phyloP scores from a whole-genome alignment of 35 echinoderm and acorn worm genomes.

The Lytechinus variegatus region DNA sequence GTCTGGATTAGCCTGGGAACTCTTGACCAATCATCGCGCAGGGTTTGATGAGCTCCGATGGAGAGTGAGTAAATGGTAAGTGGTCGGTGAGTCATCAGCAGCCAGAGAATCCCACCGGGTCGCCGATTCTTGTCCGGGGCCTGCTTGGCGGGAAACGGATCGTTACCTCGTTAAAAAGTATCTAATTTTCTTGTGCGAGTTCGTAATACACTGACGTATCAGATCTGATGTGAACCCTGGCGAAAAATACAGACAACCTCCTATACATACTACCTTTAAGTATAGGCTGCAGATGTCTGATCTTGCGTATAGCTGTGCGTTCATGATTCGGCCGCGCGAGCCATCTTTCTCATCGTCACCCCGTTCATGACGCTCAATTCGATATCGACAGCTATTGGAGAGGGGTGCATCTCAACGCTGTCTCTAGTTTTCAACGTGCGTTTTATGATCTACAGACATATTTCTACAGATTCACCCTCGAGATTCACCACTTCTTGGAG shows the following conservation, averaged over 20 bases:
- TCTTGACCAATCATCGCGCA: slow-evolving; percentile 20
- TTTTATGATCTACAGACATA: not conserved
- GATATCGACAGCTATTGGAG: not conserved
- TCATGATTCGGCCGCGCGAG: not conserved
- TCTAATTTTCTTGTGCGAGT: slow-evolving; percentile 4
- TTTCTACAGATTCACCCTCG: not conserved
- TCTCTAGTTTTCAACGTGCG: not conserved
- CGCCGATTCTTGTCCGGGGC: not conserved
- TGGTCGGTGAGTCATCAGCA: not conserved
- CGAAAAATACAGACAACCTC: not conserved
- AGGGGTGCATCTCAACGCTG: not conserved
- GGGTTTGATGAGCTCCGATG: not conserved
- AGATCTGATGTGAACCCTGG: not conserved
- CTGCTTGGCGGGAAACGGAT: slow-evolving; percentile 28
- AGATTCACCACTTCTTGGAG: not conserved
- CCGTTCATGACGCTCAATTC: not conserved
- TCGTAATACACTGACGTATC: slow-evolving; percentile 1
- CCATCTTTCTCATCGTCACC: not conserved
- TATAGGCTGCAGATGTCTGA: not conserved
- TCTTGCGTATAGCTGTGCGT: not conserved
- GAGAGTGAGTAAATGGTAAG: not conserved
- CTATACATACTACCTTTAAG: no score
- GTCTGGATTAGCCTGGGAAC: not conserved
- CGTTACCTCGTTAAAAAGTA: slow-evolving; percentile 36
- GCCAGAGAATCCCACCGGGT: slow-evolving; percentile 16